These are phyloP conservation scores for Polylopha cassiicola DNA, from an alignment of 2,888 invertebrate genomes.

Conservation along the genomic window DNA sequence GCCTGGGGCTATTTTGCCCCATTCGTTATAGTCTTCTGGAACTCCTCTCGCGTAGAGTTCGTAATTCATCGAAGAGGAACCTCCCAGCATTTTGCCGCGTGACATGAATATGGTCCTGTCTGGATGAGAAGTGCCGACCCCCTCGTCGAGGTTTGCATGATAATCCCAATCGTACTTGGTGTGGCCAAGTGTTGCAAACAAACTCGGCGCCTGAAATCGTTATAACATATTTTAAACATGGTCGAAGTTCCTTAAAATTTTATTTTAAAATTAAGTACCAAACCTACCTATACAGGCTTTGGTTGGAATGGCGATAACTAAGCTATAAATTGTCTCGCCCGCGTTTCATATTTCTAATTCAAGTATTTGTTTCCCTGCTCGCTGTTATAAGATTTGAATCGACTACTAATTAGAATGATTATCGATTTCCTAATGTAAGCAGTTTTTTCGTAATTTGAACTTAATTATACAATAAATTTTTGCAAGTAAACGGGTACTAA, in stretches of 20 bases:
- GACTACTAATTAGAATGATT: no score
- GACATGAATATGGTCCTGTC: conserved; percentile 29
- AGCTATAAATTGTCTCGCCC: no score
- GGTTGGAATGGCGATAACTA: no score
- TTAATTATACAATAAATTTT: no score
- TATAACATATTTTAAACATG: background rate
- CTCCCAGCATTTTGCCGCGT: conserved; percentile 50
- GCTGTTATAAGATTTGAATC: no score
- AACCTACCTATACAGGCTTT: no score
- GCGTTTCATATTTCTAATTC: no score
- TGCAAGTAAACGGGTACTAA: no score
- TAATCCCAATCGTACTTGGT: conserved; percentile 48
- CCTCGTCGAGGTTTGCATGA: conserved; percentile 31
- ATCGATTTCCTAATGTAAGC: no score
- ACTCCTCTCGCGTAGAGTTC: conserved; percentile 46
- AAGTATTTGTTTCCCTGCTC: no score
- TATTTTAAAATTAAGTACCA: no score
- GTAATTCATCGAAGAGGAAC: conserved; percentile 45
- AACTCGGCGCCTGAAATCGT: conserved; percentile 40
- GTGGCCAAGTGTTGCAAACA: conserved; percentile 37
- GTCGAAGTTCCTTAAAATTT: background rate
- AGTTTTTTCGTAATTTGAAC: no score
- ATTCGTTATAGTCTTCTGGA: conserved; percentile 44
- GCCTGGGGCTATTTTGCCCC: conserved; percentile 41
- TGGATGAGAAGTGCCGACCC: conserved; percentile 36